phyloP scores from a whole-genome alignment of 2,797 vertebrate genomes.

The Benthosema pterotum region DNA sequence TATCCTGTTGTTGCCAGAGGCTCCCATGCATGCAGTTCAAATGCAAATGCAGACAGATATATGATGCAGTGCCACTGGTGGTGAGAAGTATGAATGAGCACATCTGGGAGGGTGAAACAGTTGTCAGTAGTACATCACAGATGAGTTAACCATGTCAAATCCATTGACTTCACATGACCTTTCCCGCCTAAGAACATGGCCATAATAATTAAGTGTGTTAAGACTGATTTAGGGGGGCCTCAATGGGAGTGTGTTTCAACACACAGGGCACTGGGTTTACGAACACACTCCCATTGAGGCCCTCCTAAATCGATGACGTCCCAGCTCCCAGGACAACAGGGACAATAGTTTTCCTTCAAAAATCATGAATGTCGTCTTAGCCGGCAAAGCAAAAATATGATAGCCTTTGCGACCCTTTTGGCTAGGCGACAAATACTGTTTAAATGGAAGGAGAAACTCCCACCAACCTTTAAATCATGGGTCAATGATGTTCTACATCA shows the following conservation, averaged over 20 bases:
- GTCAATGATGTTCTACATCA: too few relatives aligned
- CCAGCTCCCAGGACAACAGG: too few relatives aligned
- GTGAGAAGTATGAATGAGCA: neutral
- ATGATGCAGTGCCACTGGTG: neutral
- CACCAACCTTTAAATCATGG: too few relatives aligned
- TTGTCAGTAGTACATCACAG: slow-evolving; percentile 26
- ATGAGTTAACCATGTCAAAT: slow-evolving; percentile 35
- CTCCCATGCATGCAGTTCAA: slow-evolving; percentile 15
- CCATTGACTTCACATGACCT: slow-evolving; percentile 26
- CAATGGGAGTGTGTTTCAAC: neutral
- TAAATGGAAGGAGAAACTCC: too few relatives aligned
- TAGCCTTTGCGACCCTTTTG: too few relatives aligned
- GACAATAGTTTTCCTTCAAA: too few relatives aligned
- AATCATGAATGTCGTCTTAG: too few relatives aligned
- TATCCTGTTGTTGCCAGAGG: slow-evolving; percentile 13
- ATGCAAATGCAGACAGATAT: slow-evolving; percentile 21
- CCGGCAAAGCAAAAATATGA: too few relatives aligned
- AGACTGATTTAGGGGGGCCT: neutral
- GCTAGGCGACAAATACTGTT: too few relatives aligned
- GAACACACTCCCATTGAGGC: too few relatives aligned
- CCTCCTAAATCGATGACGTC: too few relatives aligned
- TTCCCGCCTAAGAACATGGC: slow-evolving; percentile 30
- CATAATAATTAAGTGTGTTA: slow-evolving; percentile 24
- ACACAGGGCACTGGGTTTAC: too few relatives aligned
- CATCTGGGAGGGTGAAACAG: slow-evolving; percentile 1